Base-by-base conservation (phyloP, 1,140 invertebrate genomes). In the Drosophila baimaii region DNA sequence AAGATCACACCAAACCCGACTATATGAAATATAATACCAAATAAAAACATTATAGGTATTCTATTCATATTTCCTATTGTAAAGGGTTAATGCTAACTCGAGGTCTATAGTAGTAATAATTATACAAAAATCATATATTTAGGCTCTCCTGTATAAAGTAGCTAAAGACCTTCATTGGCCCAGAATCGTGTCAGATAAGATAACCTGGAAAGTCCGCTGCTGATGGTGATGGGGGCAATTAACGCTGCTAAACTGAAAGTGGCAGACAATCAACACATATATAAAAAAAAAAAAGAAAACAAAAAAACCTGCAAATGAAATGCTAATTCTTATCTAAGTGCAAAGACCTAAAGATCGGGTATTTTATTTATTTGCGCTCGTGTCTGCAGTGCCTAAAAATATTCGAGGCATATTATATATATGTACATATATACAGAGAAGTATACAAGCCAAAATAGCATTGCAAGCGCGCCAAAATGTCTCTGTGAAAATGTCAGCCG, bases 291-390 rank as follows among this genome's bases (percentile, higher is more conserved):
- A 13, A n/a, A 17, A 29, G 13, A 47, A n/a, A 25, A 5, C 9
- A 31, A 19, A 43, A 19, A 49, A 46, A 13, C 51, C 51, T 27
- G 56, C 41, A 41, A 74, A 64, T 75, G 29, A 76, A 76, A 76
- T 76, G 64, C 81, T 80, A 84, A 82, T 79, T 73, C 68, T 79
- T 65, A 79, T 69, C 66, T 76, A 65, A 80, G 81, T 79, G 59
- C 61, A 73, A 73, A 82, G 80, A 70, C 52, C 58, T 33, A 58
- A 75, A 76, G 46, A 84, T 75, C 56, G 58, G n/a, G 39, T 44
- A 49, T 63, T 59, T 66, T 49, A 69, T 74, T 54, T 46, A 59
- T 62, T 59, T 58, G 68, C 52, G 68, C 66, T 33, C 66, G 65
- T 70, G 65, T 71, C 51, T 71, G 49, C 65, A 15, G n/a, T 47